Evolutionary conservation across 2,888 invertebrate species (phyloP), one percentile per base, ranked within the genome.

Genomic region (Geophilus truncorum): DNA sequence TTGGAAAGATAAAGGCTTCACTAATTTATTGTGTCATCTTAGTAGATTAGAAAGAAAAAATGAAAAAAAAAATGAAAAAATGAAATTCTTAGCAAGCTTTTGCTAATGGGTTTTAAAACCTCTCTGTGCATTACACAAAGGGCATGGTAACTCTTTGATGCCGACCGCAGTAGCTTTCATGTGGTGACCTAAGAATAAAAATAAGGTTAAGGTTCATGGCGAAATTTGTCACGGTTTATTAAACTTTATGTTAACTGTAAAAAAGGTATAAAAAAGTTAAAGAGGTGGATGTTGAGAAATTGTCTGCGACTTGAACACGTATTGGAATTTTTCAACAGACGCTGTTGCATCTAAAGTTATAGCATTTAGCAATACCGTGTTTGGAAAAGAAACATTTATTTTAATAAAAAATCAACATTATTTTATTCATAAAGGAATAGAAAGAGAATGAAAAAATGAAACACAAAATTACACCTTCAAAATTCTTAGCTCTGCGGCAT

Each of bases 191-290:
- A 62, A 62, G 57, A 62, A 62, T 62, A 62, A 62, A 62, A 62
- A 62, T 62, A 62, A 62, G 57, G 57, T 62, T 62, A 62, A 62
- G 57, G 57, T 62, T 62, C 57, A 62, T 62, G 57, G 57, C 21
- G 18, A 62, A 62, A 62, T 62, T 62, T 62, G 57, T 62, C 57
- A 62, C 57, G 57, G 57, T 62, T 62, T 62, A 62, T 62, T 62
- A 62, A 62, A 62, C 57, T 62, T 62, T 18, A 62, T 18, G 21
- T 62, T 62, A 62, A 62, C 57, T 62, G 57, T 62, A 62, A 62
- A 62, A 62, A 23, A 62, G 10, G 10, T 62, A 62, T 21, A 62
- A 62, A 62, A 62, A 23, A 57, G n/a, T 15, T 1, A 57, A 57
- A 10, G 2, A 57, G 57, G n/a, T n/a, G n/a, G n/a, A n/a, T n/a